Conservation (phyloP, 2,797 vertebrate genomes). For the Sardinella longiceps region DNA sequence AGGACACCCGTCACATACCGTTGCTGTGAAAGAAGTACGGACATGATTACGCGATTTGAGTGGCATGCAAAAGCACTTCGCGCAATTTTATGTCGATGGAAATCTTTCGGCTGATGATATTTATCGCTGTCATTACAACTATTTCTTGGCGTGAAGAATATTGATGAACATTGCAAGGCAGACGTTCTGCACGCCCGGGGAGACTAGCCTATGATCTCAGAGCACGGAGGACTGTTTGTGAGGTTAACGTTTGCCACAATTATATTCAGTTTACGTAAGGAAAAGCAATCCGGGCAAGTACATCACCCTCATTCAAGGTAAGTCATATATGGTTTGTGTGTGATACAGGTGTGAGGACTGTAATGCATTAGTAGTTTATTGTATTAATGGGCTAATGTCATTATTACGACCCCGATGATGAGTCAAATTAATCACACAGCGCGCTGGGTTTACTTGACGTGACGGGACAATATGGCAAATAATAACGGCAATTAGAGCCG, state of each 20-base stretch:
- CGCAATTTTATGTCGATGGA: constrained; percentile 47
- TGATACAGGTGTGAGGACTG: background rate
- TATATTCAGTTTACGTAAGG: constrained; percentile 22
- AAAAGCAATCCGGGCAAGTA: constrained; percentile 42
- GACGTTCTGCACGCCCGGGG: background rate
- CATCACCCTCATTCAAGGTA: constrained; percentile 49
- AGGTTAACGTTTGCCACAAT: constrained; percentile 9
- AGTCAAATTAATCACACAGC: constrained; percentile 3
- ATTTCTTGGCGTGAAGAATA: constrained; percentile 5
- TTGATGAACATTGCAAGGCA: constrained; percentile 16
- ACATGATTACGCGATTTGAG: constrained; percentile 48
- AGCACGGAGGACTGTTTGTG: constrained; percentile 9
- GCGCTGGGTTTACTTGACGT: constrained; percentile 16
- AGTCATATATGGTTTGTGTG: constrained; percentile 18
- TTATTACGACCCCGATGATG: background rate
- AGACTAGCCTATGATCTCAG: constrained; percentile 24
- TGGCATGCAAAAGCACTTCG: constrained; percentile 44
- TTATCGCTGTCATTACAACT: constrained; percentile 19
- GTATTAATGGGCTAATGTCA: background rate
- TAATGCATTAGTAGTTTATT: background rate
- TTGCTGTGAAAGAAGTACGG: constrained; percentile 41
- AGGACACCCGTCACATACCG: constrained; percentile 24
- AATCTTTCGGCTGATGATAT: constrained; percentile 9
- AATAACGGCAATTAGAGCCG: constrained; percentile 17
- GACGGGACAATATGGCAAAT: constrained; percentile 32